Conservation (phyloP, 2,797 vertebrate species). For the Helarctos malayanus region DNA sequence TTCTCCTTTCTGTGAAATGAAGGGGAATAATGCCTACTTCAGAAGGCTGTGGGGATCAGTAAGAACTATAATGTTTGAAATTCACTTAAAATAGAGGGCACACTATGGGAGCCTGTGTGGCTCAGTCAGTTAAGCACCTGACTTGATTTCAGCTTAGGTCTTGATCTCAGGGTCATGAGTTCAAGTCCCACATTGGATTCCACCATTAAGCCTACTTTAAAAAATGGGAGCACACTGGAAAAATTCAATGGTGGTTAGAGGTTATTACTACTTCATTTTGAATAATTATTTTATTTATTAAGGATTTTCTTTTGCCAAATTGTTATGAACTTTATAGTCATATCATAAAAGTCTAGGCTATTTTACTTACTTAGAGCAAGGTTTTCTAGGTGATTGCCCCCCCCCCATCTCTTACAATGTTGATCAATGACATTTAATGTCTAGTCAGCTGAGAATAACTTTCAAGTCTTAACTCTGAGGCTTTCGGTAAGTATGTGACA, state of each 20-base stretch:
- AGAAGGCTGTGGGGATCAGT: not conserved
- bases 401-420: not conserved
- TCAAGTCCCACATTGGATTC: not conserved
- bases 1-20: not conserved
- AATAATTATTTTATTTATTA: not conserved
- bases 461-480: not conserved
- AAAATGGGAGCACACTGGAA: not conserved
- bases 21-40: not conserved
- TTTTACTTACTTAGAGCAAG: not conserved
- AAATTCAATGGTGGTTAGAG: not conserved
- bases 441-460: not conserved
- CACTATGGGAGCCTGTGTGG: not conserved
- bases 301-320: slow-evolving; percentile 44
- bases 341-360: not conserved
- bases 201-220: not conserved
- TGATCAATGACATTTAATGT: not conserved
- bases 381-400: not conserved
- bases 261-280: not conserved
- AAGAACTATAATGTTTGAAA: not conserved
- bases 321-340: not conserved
- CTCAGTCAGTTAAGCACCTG: not conserved
- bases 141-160: not conserved
- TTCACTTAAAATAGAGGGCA: not conserved
- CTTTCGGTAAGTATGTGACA: too few species aligned
- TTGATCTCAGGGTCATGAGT: not conserved